phyloP scores from a whole-genome alignment of 2,797 vertebrate species.

The Pagetopsis macropterus region DNA sequence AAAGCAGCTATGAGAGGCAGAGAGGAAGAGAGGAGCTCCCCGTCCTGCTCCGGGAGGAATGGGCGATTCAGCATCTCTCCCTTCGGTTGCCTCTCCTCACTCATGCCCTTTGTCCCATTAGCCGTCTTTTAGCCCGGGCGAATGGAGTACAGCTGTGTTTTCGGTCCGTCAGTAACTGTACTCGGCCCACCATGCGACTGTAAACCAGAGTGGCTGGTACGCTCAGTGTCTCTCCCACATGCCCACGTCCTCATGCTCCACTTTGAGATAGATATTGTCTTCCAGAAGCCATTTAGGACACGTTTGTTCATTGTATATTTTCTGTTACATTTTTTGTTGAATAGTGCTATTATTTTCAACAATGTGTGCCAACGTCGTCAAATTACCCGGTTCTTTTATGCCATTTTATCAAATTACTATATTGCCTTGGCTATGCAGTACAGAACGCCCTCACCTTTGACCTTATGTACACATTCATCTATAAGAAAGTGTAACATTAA shows the following conservation, averaged over 20 bases:
- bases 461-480: not conserved
- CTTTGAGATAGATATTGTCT: slow-evolving; percentile 26
- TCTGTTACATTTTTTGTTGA: not conserved
- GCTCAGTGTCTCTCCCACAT: slow-evolving; percentile 57
- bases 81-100: slow-evolving; percentile 52
- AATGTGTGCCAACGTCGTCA: not conserved
- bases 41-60: slow-evolving; percentile 75
- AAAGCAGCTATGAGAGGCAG: slow-evolving; percentile 67
- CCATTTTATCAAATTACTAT: not conserved
- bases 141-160: slow-evolving; percentile 74
- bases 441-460: not conserved
- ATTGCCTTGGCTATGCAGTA: not conserved
- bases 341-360: not conserved
- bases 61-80: slow-evolving; percentile 70
- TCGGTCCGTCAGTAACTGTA: slow-evolving; percentile 59
- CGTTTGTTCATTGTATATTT: not conserved
- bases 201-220: slow-evolving; percentile 63
- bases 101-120: slow-evolving; percentile 70
- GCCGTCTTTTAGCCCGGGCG: slow-evolving; percentile 65
- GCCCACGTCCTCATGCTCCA: slow-evolving; percentile 41
- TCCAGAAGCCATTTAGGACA: slow-evolving; percentile 10
- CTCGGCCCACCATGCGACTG: slow-evolving; percentile 56
- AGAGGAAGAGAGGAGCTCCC: slow-evolving; percentile 66
- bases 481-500: not conserved
- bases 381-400: not conserved